Conservation (phyloP, 2,113 vertebrate species). For the Conger conger region DNA sequence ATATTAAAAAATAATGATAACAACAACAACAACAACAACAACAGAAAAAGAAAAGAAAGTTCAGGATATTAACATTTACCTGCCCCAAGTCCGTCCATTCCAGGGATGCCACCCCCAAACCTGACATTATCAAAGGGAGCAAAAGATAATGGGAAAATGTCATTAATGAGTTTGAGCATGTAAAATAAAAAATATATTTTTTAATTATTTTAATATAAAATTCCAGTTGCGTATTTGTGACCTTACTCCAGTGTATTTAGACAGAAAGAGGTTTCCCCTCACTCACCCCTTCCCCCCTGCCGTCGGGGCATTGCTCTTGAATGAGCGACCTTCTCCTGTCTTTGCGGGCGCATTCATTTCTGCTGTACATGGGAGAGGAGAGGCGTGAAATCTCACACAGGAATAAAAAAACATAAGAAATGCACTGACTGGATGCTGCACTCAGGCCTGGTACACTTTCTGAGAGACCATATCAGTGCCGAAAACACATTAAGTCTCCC, state of each 20-base stretch:
- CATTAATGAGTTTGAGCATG: not conserved
- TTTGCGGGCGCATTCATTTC: too few relatives aligned
- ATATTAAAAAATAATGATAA: not conserved
- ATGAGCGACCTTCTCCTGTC: not conserved
- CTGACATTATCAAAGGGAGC: too few relatives aligned
- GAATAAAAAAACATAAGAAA: not conserved
- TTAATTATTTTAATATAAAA: too few relatives aligned
- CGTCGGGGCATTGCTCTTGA: not conserved
- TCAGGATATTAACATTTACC: slow-evolving; percentile 58
- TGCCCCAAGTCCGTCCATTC: slow-evolving; percentile 83
- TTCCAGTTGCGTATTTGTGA: too few relatives aligned
- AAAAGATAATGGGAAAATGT: not conserved
- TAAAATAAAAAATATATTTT: too few relatives aligned
- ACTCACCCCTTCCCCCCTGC: not conserved
- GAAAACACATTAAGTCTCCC: too few relatives aligned
- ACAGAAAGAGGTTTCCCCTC: too few relatives aligned
- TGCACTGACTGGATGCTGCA: not conserved
- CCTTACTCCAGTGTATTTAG: too few relatives aligned
- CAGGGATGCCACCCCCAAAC: slow-evolving; percentile 80
- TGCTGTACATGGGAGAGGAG: not conserved
- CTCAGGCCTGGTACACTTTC: not conserved
- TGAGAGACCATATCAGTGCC: not conserved
- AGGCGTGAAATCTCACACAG: not conserved
- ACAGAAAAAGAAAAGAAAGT: not conserved
- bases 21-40: not conserved